phyloP scores from a whole-genome alignment of 1,140 invertebrate genomes.

The Aphaenogaster ashmeadi region DNA sequence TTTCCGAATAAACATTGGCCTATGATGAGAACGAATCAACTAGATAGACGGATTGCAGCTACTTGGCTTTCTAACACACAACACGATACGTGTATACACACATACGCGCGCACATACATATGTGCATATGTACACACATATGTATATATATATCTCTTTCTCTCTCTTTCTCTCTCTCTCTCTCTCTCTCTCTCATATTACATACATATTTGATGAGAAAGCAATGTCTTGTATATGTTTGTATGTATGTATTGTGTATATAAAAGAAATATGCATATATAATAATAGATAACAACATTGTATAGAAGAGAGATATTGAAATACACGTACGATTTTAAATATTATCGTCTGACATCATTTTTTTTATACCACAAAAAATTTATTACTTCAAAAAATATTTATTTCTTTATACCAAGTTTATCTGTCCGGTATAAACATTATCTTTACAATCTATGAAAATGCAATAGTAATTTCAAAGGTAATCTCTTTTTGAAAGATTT shows the following conservation, averaged over 20 bases:
- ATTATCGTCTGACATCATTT: slow-evolving; percentile 87
- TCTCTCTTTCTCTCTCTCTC: background rate
- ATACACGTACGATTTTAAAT: slow-evolving; percentile 87
- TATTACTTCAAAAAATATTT: slow-evolving; percentile 71
- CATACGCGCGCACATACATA: background rate
- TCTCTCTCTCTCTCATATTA: background rate
- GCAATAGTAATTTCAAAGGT: slow-evolving; percentile 19
- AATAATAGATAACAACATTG: slow-evolving; percentile 85
- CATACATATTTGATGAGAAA: slow-evolving; percentile 37
- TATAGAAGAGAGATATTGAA: slow-evolving; percentile 87
- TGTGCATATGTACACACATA: slow-evolving; percentile 16
- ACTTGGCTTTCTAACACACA: no score
- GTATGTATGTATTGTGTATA: slow-evolving; percentile 86
- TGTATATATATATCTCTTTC: slow-evolving; percentile 39
- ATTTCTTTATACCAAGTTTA: background rate
- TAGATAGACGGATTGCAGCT: background rate
- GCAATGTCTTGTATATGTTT: slow-evolving; percentile 76
- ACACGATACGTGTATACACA: background rate
- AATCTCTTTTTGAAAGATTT: background rate
- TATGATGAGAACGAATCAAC: background rate
- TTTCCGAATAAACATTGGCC: background rate
- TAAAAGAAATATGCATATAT: slow-evolving; percentile 83
- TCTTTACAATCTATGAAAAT: background rate
- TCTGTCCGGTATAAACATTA: background rate
- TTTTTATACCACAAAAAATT: slow-evolving; percentile 86